phyloP scores from a whole-genome alignment of 2,888 invertebrate genomes.

The Drosophila mettleri region DNA sequence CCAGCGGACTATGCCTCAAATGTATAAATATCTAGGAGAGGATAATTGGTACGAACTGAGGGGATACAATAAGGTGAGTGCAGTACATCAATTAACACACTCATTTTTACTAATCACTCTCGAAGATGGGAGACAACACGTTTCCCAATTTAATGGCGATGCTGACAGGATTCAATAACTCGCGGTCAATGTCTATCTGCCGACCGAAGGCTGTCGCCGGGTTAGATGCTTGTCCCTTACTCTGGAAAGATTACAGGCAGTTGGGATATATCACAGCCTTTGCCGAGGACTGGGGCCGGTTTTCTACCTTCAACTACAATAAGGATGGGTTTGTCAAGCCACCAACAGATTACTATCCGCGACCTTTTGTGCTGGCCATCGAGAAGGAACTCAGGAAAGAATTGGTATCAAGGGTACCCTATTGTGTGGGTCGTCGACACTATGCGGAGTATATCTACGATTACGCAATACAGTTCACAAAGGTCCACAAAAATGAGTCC shows the following conservation, averaged over 20 bases:
- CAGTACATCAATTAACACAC: too few relatives aligned
- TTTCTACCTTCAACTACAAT: conserved; percentile 89
- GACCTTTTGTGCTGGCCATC: conserved; percentile 89
- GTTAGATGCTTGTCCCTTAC: conserved; percentile 89
- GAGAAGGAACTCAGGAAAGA: conserved; percentile 86
- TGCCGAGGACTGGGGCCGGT: conserved; percentile 90
- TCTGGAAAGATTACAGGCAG: conserved; percentile 91
- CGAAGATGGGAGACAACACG: conserved; percentile 93
- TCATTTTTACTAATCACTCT: not conserved
- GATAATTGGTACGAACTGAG: conserved; percentile 89
- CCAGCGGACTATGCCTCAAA: conserved; percentile 90
- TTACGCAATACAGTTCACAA: conserved; percentile 88
- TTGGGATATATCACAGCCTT: conserved; percentile 91
- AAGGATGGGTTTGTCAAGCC: conserved; percentile 89
- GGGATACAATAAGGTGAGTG: conserved; percentile 88
- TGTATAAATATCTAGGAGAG: conserved; percentile 87
- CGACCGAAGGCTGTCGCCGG: conserved; percentile 86
- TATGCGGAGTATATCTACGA: conserved; percentile 89
- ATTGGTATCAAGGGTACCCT: conserved; percentile 85
- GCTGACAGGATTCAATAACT: conserved; percentile 88
- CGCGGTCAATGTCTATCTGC: conserved; percentile 85
- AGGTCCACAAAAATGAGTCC: conserved; percentile 87
- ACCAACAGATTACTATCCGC: conserved; percentile 93
- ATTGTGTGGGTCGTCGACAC: conserved; percentile 87
- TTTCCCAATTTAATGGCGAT: conserved; percentile 95